Base-by-base conservation (phyloP, 2,113 vertebrate genomes). In the Grallaria varia region DNA sequence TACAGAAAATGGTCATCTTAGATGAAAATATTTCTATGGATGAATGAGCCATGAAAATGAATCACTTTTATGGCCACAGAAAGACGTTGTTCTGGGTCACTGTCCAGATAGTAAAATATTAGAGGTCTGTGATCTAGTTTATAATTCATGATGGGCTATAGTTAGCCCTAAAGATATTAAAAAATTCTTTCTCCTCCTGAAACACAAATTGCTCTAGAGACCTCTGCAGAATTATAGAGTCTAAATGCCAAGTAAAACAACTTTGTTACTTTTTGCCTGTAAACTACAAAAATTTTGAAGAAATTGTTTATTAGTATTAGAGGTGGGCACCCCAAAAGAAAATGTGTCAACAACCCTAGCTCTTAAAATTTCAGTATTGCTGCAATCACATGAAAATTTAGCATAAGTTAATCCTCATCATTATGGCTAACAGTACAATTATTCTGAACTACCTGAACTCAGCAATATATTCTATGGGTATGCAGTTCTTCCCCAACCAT, bases 131-230 rank as follows among this genome's bases (percentile, higher is more conserved):
- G 73, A 92, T 96, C 49, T 84, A 66, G 62, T 94, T 87, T 87
- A 79, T 94, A 89, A 96, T 90, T 92, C 62, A 95, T 93, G 62
- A 94, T 24, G 79, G 67, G 45, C 52, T 96, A 89, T 84, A 96
- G 77, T 79, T 95, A 94, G 83, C 23, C 22, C 53, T 78, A 82
- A 7, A 94, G 79, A 87, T 60, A 93, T 73, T 71, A 72, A 93
- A 89, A 68, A 62, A 30, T 49, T 56, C 39, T 84, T 78, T 35
- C 44, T 84, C 72, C 23, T 92, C 10, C 49, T 87, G 58, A 95
- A 95, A 63, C 60, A 93, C 37, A 90, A 92, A 87, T 84, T 89
- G 37, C 39, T 84, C 9, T 47, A 74, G 58, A 72, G 28, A 78
- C 9, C 45, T 90, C 40, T 53, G 45, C 14, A 69, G 67, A 35